Base-by-base conservation (phyloP, 2,113 vertebrate species). In the Otus sunia region DNA sequence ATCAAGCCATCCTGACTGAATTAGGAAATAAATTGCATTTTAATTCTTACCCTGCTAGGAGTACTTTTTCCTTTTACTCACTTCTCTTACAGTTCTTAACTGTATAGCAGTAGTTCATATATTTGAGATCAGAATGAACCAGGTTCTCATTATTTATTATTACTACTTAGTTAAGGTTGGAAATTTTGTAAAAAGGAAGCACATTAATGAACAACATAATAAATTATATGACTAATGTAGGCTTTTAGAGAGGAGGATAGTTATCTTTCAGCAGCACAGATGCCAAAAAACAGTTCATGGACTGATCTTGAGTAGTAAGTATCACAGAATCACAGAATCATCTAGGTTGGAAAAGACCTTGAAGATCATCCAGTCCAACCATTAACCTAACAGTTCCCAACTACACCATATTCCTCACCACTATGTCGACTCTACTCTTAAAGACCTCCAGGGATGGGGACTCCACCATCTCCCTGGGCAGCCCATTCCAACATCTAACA, bases 101-200 rank as follows among this genome's bases (percentile, higher is more conserved):
- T 63, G 11, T 47, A 34, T 34, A 45, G 36, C 23, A 62, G 22
- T 16, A 69, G 27, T 37, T 37, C 10, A 29, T 37, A 60, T 81
- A 92, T 95, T 82, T 95, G 94, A 93, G 87, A 91, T 94, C 90
- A 92, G 90, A 92, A 95, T 92, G 90, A 92, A 96, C 88, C 92
- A 92, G 75, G 55, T 82, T 96, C 89, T 86, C n/a, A 58, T 87
- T 90, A 87, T 96, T 92, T 94, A 67, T 39, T 91, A 75, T 77
- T 96, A 75, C 53, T 83, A 67, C 86, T 87, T 79, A 62, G 50
- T 83, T 82, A 80, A 84, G 63, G 37, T 62, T 79, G 47, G 26
- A 85, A 30, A 66, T 73, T 77, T 95, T 94, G 64, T 87, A 80
- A 95, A 79, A 56, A 76, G 47, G 77, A 75, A 60, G 80, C 69